Evolutionary conservation across 2,113 vertebrate genomes (phyloP), one percentile per base, ranked within the genome.

Genomic region (Paracyprichromis sp.): DNA sequence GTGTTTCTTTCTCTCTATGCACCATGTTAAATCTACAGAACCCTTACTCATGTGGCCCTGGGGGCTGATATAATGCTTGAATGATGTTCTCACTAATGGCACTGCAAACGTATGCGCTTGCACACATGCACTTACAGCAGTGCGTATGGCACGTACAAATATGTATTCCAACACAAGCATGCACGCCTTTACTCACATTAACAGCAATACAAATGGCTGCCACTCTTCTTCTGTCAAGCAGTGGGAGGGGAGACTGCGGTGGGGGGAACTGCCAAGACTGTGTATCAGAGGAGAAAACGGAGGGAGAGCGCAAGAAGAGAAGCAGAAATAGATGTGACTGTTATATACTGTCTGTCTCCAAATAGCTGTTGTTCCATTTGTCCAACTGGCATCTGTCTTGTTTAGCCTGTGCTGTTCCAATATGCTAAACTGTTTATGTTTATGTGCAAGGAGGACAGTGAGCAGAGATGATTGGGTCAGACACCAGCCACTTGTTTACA

Each of bases 1-100:
- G 56, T 80, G 12, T 16, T 3, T 82, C 45, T 84, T 79, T 71
- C 36, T 86, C 19, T 87, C 76, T 63, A 13, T 40, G 40, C 52
- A 14, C 40, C 78, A 54, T 61, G 34, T 86, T 87, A 83, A 83
- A 89, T 83, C 76, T 85, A 56, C 43, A 40, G 24, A 73, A 24
- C 31, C 7, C 81, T 86, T 29, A 83, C 66, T 81, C 63, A 63
- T 82, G 50, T 69, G 86, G 78, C 88, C 86, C 85, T 54, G 24
- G 79, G 85, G 88, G 63, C 69, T 90, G 83, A 91, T 85, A 88
- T 86, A 82, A 85, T 88, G 83, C 80, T 80, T 79, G 84, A 90
- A 90, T 87, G 82, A 93, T 91, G 85, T 78, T 53, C 82, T 90
- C 66, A 56, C 52, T 89, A 85, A 92, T 85, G 87, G 79, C 69